phyloP scores from a whole-genome alignment of 2,888 invertebrate genomes.

The Noctua comes region DNA sequence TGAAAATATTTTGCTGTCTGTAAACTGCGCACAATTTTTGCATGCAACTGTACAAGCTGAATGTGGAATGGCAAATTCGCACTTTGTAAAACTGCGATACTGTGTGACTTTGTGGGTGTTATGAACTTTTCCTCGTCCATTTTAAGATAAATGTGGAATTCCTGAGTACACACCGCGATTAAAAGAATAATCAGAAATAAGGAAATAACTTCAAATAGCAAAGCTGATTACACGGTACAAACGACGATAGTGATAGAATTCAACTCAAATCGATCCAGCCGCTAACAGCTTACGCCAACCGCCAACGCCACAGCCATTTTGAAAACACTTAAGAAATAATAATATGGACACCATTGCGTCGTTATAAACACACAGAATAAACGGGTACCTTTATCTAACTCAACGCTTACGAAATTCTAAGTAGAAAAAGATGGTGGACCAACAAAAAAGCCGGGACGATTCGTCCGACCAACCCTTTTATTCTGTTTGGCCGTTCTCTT shows the following conservation, averaged over 20 bases:
- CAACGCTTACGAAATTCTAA: conserved; percentile 75
- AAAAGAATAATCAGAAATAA: conserved; percentile 1
- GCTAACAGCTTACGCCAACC: background rate
- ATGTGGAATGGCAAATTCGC: conserved; percentile 1
- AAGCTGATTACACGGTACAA: too few species aligned
- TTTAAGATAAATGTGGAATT: conserved; percentile 4
- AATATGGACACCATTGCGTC: conserved; percentile 52
- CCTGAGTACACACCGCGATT: background rate
- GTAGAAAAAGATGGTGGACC: conserved; percentile 80
- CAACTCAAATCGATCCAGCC: conserved; percentile 15
- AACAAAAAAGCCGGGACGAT: conserved; percentile 85
- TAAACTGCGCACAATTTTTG: conserved; percentile 15
- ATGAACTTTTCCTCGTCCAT: conserved; percentile 25
- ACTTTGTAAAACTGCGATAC: background rate
- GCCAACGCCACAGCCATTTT: conserved; percentile 15
- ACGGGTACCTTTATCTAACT: conserved; percentile 75
- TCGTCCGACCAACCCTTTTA: conserved; percentile 87
- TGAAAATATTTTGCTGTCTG: conserved; percentile 2
- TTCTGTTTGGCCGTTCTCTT: conserved; percentile 83
- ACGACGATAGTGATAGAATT: conserved; percentile 1
- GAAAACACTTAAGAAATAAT: conserved; percentile 44
- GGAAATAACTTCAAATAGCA: conserved; percentile 6
- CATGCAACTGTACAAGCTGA: background rate
- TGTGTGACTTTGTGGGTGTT: background rate
- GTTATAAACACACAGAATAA: conserved; percentile 69